Evolutionary conservation across 2,797 vertebrate species (phyloP).

Genomic region (Myotis vivesi): DNA sequence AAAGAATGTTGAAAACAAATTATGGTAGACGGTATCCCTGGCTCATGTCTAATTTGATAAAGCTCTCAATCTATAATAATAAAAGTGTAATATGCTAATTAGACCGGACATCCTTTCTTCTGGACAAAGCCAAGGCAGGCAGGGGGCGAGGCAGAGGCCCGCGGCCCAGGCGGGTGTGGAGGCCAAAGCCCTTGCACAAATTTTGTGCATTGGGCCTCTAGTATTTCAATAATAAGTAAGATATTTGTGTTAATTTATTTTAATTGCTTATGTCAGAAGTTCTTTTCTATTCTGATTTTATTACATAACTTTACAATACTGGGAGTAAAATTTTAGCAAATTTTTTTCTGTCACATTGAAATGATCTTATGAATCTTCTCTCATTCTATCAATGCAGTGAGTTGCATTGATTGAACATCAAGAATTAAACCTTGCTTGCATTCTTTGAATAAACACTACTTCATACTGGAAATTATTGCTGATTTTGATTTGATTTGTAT

Average conservation of each 20-base stretch:
- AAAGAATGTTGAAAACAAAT: neutral
- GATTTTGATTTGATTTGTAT: neutral
- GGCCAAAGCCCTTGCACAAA: too few relatives aligned
- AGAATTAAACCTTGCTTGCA: neutral
- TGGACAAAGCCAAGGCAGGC: too few relatives aligned
- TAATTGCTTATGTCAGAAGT: neutral
- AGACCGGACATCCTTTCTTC: too few relatives aligned
- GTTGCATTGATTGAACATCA: neutral
- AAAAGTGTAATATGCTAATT: too few relatives aligned
- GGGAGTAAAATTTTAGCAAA: neutral
- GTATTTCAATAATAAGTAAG: neutral
- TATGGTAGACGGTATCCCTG: neutral
- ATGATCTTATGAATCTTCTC: neutral
- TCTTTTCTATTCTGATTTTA: neutral
- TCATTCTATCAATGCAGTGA: neutral
- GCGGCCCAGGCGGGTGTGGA: fast-evolving
- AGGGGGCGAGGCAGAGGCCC: too few relatives aligned
- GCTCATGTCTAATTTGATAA: neutral
- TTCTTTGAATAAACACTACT: neutral
- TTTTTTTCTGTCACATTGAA: neutral
- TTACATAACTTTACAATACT: neutral
- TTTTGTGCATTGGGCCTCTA: too few relatives aligned
- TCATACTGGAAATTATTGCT: neutral
- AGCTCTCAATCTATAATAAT: neutral
- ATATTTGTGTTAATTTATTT: neutral